These are phyloP conservation scores for Camponotus vicinus DNA, from an alignment of 1,140 invertebrate genomes.

Conservation along the genomic window DNA sequence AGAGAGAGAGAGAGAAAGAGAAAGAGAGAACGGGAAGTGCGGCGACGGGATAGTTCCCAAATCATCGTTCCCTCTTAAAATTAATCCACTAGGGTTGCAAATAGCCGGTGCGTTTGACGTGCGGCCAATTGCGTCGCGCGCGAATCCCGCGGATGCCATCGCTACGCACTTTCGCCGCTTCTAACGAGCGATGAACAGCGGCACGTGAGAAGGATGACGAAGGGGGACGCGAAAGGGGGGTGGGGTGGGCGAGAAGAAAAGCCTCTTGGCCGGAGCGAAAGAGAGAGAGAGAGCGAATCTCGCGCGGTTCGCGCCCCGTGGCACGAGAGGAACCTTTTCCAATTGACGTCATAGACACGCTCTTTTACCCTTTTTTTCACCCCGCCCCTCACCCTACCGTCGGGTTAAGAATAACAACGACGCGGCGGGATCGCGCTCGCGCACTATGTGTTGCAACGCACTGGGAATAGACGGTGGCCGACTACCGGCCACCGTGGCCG, in stretches of 20 bases:
- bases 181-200: constrained; percentile 57
- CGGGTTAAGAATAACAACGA: constrained; percentile 81
- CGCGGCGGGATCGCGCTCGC: constrained; percentile 78
- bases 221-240: constrained; percentile 12
- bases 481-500: constrained; percentile 62
- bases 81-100: constrained; percentile 81
- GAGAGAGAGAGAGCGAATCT: constrained; percentile 34
- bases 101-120: constrained; percentile 81
- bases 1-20: background rate
- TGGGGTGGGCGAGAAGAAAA: constrained; percentile 18
- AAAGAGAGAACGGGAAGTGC: background rate
- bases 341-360: constrained; percentile 82
- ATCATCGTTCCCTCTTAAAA: constrained; percentile 77
- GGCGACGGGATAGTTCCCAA: constrained; percentile 58
- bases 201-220: constrained; percentile 11
- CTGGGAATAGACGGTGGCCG: constrained; percentile 78
- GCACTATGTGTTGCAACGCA: constrained; percentile 78
- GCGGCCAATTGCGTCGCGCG: constrained; percentile 80
- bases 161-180: constrained; percentile 70
- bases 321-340: constrained; percentile 80
- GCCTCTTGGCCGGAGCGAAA: background rate
- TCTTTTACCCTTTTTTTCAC: constrained; percentile 77
- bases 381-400: constrained; percentile 69
- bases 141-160: constrained; percentile 74
- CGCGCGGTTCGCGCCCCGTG: constrained; percentile 72